Evolutionary conservation across 53 echinoderm and acorn worm species (phyloP).

Genomic region (Mesocentrotus franciscanus): DNA sequence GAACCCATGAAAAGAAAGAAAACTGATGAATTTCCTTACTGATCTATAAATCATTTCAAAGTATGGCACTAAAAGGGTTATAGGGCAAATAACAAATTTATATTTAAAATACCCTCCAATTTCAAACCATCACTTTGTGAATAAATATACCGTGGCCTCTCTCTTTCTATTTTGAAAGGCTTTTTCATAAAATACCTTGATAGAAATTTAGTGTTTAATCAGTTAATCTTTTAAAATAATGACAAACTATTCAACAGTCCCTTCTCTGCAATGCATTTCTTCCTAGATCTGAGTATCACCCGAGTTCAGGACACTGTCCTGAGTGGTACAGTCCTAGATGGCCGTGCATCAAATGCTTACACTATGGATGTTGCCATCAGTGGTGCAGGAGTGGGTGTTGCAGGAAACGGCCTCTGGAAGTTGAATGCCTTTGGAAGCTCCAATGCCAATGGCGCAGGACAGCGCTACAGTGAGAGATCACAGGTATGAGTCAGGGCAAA

Average conservation of each 20-base stretch:
- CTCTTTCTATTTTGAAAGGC: too few relatives aligned
- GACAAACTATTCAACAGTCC: neutral
- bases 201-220: neutral
- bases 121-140: too few relatives aligned
- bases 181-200: too few relatives aligned
- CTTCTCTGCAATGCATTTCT: neutral
- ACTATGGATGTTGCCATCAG: constrained; percentile 70
- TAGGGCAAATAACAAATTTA: too few relatives aligned
- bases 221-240: neutral
- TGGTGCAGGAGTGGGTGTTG: constrained; percentile 77
- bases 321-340: constrained; percentile 76
- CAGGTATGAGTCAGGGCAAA: constrained; percentile 63
- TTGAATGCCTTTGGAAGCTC: constrained; percentile 84
- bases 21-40: too few relatives aligned
- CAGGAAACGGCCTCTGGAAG: constrained; percentile 82
- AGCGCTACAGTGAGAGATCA: constrained; percentile 74
- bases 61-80: too few relatives aligned
- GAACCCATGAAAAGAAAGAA: too few relatives aligned
- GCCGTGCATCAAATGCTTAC: constrained; percentile 73
- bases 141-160: too few relatives aligned
- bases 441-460: constrained; percentile 81
- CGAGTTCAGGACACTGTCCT: constrained; percentile 45
- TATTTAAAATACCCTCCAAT: too few relatives aligned
- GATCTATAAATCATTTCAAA: too few relatives aligned
- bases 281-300: constrained; percentile 59